phyloP scores from a whole-genome alignment of 2,797 vertebrate species.

The Ataeniobius toweri region DNA sequence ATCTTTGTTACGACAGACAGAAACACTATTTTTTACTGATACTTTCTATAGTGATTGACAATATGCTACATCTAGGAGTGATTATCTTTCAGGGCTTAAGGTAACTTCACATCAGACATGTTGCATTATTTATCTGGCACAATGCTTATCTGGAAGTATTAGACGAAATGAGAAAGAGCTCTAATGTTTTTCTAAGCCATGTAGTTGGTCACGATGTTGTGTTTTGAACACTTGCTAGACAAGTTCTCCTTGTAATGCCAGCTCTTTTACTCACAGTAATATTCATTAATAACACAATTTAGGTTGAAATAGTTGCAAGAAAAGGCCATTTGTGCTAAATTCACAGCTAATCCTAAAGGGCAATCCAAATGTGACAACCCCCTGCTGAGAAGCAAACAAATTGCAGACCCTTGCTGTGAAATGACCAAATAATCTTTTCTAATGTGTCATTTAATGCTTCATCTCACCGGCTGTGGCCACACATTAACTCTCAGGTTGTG shows the following conservation, averaged over 20 bases:
- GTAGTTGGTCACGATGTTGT: background rate
- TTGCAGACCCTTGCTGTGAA: conserved; percentile 41
- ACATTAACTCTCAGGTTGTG: conserved; percentile 34
- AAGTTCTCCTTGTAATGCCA: background rate
- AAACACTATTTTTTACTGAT: background rate
- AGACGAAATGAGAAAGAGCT: background rate
- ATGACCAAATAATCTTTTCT: conserved; percentile 57
- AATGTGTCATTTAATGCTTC: conserved; percentile 58
- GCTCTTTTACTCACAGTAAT: background rate
- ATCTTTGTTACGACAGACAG: background rate
- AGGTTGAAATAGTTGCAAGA: conserved; percentile 25
- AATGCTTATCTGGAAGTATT: no score
- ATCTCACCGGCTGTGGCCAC: conserved; percentile 34
- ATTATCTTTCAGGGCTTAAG: background rate
- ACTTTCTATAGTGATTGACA: background rate
- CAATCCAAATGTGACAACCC: conserved; percentile 37
- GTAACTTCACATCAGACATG: background rate
- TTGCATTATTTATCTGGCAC: background rate
- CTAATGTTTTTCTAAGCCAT: background rate
- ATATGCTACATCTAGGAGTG: background rate
- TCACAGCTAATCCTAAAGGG: conserved; percentile 28
- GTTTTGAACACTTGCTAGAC: background rate
- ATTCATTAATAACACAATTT: background rate
- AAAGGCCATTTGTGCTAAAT: conserved; percentile 14
- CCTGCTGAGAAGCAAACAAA: conserved; percentile 23